These are phyloP conservation scores for Bombus waltoni DNA, from an alignment of 1,140 invertebrate genomes.

Conservation along the genomic window DNA sequence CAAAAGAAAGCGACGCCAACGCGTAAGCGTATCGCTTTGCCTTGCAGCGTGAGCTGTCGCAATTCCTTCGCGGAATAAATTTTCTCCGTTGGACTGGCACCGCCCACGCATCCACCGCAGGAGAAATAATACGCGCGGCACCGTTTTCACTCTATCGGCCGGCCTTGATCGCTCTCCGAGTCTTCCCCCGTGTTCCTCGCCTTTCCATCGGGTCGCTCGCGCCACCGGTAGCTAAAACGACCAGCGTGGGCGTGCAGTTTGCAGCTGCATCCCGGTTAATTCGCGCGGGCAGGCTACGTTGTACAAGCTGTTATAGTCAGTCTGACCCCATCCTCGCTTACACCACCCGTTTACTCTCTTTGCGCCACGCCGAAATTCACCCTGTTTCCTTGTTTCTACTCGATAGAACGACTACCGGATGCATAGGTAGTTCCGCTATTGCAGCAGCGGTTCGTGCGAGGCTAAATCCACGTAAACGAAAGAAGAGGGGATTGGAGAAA, in stretches of 20 bases:
- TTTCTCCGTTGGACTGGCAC: not conserved
- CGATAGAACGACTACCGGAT: not conserved
- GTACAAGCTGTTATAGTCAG: not conserved
- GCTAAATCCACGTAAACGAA: not conserved
- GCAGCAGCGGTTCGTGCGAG: not conserved
- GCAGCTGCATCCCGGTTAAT: conserved; percentile 62
- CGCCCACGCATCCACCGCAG: conserved; percentile 9
- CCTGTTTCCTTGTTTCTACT: not conserved
- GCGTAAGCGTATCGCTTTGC: not conserved
- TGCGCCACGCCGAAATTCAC: not conserved
- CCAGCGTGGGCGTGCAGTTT: conserved; percentile 32
- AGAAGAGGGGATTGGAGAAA: not conserved
- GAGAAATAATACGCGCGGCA: conserved; percentile 44
- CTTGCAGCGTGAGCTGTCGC: conserved; percentile 2
- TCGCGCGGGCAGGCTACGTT: conserved; percentile 2
- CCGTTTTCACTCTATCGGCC: conserved; percentile 43
- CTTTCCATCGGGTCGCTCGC: not conserved
- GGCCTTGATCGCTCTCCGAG: conserved; percentile 43
- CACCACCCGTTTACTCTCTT: not conserved
- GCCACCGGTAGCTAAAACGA: conserved; percentile 34
- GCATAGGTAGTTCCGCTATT: not conserved
- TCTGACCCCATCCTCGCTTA: not conserved
- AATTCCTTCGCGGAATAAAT: conserved; percentile 37
- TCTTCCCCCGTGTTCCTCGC: not conserved
- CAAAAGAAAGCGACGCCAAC: conserved; percentile 36